These are phyloP conservation scores for Erebia aethiops DNA, from an alignment of 2,888 invertebrate genomes.

Conservation along the genomic window DNA sequence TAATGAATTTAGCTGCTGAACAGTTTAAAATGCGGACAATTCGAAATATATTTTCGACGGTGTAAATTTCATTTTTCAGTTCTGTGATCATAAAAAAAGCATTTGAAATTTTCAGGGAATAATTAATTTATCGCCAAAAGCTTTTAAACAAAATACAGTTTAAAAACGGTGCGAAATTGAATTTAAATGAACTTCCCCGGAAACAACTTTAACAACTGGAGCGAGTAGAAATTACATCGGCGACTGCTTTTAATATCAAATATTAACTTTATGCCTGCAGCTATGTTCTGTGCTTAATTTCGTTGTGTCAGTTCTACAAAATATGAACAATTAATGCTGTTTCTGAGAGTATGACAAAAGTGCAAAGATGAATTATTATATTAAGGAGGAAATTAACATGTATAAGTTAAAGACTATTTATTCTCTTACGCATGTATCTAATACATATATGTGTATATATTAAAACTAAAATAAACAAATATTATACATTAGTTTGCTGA, in stretches of 20 bases:
- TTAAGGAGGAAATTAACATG: no score
- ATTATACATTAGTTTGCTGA: no score
- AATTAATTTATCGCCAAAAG: slow-evolving; percentile 25
- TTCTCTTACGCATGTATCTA: no score
- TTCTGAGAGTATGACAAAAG: no score
- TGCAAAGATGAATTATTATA: no score
- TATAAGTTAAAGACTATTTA: no score
- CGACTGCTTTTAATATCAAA: slow-evolving; percentile 19
- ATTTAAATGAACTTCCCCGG: slow-evolving; percentile 29
- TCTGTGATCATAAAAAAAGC: slow-evolving; percentile 4
- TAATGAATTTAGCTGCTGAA: neutral
- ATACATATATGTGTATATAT: no score
- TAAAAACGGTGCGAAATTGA: slow-evolving; percentile 30
- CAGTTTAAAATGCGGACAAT: neutral
- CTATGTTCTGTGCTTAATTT: no score
- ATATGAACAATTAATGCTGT: no score
- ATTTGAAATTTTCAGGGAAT: slow-evolving; percentile 21
- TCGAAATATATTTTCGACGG: neutral
- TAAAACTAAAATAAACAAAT: no score
- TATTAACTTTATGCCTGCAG: neutral
- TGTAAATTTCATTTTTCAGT: slow-evolving; percentile 17
- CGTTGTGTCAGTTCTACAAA: no score
- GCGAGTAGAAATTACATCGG: slow-evolving; percentile 23
- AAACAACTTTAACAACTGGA: slow-evolving; percentile 30
- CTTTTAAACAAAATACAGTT: slow-evolving; percentile 28